Percentiles rank a stretch among this genome's conserved stretches.
Conservation (phyloP, 2,888 invertebrate genomes). For the Nymphalis polychloros region DNA sequence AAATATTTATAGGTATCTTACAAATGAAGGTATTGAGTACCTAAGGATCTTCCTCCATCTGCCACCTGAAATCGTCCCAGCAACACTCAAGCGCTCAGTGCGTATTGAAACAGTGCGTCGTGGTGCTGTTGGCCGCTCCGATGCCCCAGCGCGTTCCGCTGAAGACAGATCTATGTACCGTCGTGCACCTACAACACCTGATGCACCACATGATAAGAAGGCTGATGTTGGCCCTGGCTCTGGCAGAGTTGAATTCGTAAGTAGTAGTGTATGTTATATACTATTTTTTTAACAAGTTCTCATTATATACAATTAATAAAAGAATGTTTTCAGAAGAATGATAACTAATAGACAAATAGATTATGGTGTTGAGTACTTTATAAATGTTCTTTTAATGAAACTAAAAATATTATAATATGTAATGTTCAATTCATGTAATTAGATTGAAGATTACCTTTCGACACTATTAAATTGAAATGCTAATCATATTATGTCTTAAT, state of each 20-base stretch:
- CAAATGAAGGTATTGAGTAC: slow-evolving; percentile 99
- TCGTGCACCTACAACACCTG: slow-evolving; percentile 84
- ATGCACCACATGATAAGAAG: slow-evolving; percentile 92
- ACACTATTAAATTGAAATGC: too few relatives aligned
- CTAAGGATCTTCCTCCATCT: slow-evolving; percentile 96
- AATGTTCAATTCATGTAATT: too few relatives aligned
- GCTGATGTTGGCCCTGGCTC: slow-evolving; percentile 98
- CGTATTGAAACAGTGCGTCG: slow-evolving; percentile 93
- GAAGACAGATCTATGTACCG: slow-evolving; percentile 93
- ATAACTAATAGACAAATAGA: too few relatives aligned
- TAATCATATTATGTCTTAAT: slow-evolving; percentile 44
- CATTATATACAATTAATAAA: too few relatives aligned
- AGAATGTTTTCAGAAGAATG: too few relatives aligned
- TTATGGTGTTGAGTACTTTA: too few relatives aligned
- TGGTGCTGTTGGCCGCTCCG: slow-evolving; percentile 85
- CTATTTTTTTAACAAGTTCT: not conserved
- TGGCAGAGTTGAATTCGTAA: slow-evolving; percentile 93
- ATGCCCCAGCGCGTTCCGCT: slow-evolving; percentile 87
- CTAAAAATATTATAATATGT: too few relatives aligned
- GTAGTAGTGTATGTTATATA: slow-evolving; percentile 44
- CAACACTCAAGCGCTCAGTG: slow-evolving; percentile 95
- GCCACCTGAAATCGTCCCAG: slow-evolving; percentile 99
- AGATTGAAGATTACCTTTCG: too few relatives aligned
- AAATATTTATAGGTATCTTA: slow-evolving; percentile 87
- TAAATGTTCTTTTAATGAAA: too few relatives aligned